These are phyloP conservation scores for Habropoda laboriosa DNA, from an alignment of 1,140 invertebrate species.

Conservation along the genomic window DNA sequence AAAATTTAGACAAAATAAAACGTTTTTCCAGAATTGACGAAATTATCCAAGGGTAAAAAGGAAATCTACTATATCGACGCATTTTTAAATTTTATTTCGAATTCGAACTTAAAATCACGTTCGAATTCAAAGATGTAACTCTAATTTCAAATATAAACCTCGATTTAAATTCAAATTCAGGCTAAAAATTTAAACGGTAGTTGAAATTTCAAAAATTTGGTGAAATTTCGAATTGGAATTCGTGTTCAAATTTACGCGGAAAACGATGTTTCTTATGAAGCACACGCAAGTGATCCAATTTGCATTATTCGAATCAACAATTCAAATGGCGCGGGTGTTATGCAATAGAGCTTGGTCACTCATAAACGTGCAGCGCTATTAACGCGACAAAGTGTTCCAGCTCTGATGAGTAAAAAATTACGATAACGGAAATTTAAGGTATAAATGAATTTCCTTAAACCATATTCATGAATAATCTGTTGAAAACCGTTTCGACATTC, in stretches of 20 bases:
- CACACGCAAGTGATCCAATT: neutral
- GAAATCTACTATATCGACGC: neutral
- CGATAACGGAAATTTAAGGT: too few relatives aligned
- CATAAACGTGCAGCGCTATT: neutral
- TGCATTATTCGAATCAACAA: neutral
- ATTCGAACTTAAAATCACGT: neutral
- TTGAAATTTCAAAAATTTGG: neutral
- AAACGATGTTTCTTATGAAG: too few relatives aligned
- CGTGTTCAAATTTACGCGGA: neutral
- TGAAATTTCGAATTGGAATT: neutral
- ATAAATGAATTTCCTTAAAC: too few relatives aligned
- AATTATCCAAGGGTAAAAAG: neutral
- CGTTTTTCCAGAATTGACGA: too few relatives aligned
- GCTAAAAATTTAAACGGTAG: too few relatives aligned
- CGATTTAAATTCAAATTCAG: neutral
- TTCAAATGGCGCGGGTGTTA: neutral
- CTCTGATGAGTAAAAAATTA: too few relatives aligned
- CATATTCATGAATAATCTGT: too few relatives aligned
- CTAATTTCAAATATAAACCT: neutral
- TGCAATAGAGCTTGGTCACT: too few relatives aligned
- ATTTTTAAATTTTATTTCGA: neutral
- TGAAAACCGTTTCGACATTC: too few relatives aligned
- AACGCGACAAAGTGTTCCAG: neutral
- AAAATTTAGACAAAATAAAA: too few relatives aligned
- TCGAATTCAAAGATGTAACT: too few relatives aligned